These are phyloP conservation scores for Thyatira batis DNA, from an alignment of 2,888 invertebrate species.

Conservation along the genomic window DNA sequence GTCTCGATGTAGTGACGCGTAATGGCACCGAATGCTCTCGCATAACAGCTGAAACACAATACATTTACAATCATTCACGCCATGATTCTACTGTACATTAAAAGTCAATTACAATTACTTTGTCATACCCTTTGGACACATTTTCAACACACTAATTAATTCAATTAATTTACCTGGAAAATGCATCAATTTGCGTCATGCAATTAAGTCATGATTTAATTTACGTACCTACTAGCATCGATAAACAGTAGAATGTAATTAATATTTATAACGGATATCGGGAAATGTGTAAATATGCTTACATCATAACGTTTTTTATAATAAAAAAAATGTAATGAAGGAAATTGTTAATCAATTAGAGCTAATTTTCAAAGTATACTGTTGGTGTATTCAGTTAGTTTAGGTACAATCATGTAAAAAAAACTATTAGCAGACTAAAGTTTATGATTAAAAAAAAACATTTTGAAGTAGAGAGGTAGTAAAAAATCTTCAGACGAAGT, in stretches of 20 bases:
- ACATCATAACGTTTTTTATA: too few species aligned
- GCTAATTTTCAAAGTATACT: too few species aligned
- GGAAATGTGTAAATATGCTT: too few species aligned
- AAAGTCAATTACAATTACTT: conserved; percentile 23
- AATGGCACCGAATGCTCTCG: not conserved
- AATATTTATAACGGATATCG: conserved; percentile 20
- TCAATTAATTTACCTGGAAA: conserved; percentile 47
- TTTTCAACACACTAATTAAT: conserved; percentile 44
- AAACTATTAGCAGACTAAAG: not conserved
- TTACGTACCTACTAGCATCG: conserved; percentile 40
- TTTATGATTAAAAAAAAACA: not conserved
- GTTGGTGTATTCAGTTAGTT: too few species aligned
- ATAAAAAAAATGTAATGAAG: too few species aligned
- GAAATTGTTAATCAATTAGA: too few species aligned
- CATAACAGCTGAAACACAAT: not conserved
- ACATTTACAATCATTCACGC: not conserved
- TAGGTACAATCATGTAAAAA: not conserved
- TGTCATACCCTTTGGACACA: conserved; percentile 8
- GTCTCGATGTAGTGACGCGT: not conserved
- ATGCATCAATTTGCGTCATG: conserved; percentile 52
- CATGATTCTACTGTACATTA: conserved; percentile 15
- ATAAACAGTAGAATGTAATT: conserved; percentile 35
- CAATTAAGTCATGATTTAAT: conserved; percentile 52
- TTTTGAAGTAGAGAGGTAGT: not conserved
- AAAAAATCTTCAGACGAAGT: not conserved